Evolutionary conservation across 2,888 invertebrate species (phyloP), one percentile per base, ranked within the genome.

Genomic region (Ceratothoa steindachneri): DNA sequence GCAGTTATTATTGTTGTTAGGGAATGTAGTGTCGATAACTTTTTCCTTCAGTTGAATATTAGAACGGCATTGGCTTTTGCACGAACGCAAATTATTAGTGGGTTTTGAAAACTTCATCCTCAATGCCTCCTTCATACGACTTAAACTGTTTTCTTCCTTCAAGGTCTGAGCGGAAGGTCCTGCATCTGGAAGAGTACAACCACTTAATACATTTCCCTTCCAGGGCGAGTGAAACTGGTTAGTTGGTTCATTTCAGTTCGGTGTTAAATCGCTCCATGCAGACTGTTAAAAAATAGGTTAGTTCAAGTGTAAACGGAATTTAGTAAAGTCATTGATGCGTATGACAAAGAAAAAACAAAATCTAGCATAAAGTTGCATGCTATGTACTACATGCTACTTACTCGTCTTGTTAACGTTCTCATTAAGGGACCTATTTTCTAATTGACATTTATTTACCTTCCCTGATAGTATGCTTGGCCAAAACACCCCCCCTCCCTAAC

Each of bases 111-210:
- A 24, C 27, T 60, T 60, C n/a, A n/a, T n/a, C 60, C 60, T 60
- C 2, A 60, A 7, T 1, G 60, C 60, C 27, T 60, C 60, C 22
- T 60, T 60, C 60, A 60, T 24, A 7, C 22, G 19, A 60, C 60
- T 60, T 24, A 24, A 1, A 2, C 24, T 15, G 22, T 24, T 60
- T 60, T 60, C 60, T 1, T 60, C 60, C 27, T 60, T 24, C 60
- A 24, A 24, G 12, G 60, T 12, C 60, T 60, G 2, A 41, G 15
- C 41, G 15, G 41, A 41, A 41, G 41, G 41, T 5, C 27, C 60
- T 60, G 12, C 27, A 60, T 60, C 60, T 60, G 60, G 60, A 60
- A 60, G 60, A 60, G 60, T 60, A 60, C 60, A 60, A 60, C 60
- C 60, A 60, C 24, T 60, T 60, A 60, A 1, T 60, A 60, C 24